Evolutionary conservation across 2,797 vertebrate species (phyloP).

Genomic region (Enteromius paludinosus): DNA sequence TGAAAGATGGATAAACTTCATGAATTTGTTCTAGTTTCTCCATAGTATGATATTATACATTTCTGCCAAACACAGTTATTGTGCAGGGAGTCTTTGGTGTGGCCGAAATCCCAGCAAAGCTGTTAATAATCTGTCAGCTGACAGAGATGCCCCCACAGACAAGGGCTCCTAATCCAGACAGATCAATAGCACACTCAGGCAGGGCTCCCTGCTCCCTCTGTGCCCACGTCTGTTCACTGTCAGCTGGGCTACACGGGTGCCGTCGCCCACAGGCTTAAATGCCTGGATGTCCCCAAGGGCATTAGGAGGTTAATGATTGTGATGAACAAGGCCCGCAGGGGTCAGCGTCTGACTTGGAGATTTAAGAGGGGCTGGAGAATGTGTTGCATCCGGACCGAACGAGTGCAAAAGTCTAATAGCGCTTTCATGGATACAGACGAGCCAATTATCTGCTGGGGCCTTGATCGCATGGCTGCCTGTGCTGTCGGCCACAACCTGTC

Average conservation of each 20-base stretch:
- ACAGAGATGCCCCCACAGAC: constrained; percentile 78
- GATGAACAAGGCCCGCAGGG: constrained; percentile 71
- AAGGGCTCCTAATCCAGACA: constrained; percentile 80
- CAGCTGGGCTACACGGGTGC: constrained; percentile 7
- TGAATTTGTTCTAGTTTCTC: constrained; percentile 64
- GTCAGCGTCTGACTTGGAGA: constrained; percentile 75
- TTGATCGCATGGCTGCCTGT: constrained; percentile 61
- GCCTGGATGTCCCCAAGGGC: constrained; percentile 60
- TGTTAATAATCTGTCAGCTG: constrained; percentile 81
- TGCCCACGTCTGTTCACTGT: constrained; percentile 37
- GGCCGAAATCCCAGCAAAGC: constrained; percentile 79
- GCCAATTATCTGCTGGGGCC: constrained; percentile 66
- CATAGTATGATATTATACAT: constrained; percentile 81
- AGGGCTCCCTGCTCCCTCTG: constrained; percentile 57
- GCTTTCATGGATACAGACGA: constrained; percentile 69
- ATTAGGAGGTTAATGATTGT: constrained; percentile 74
- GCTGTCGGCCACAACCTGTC: constrained; percentile 54
- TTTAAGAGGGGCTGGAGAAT: constrained; percentile 60
- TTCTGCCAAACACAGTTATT: constrained; percentile 78
- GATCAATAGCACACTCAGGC: constrained; percentile 77
- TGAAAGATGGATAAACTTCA: constrained; percentile 64
- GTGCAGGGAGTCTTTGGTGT: constrained; percentile 77
- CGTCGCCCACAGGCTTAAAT: constrained; percentile 20
- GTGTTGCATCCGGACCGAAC: constrained; percentile 56
- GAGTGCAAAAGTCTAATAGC: constrained; percentile 65